Conservation (phyloP, 30 jellyfish, hydroid and myxozoan species). For the Mastigias papua region DNA sequence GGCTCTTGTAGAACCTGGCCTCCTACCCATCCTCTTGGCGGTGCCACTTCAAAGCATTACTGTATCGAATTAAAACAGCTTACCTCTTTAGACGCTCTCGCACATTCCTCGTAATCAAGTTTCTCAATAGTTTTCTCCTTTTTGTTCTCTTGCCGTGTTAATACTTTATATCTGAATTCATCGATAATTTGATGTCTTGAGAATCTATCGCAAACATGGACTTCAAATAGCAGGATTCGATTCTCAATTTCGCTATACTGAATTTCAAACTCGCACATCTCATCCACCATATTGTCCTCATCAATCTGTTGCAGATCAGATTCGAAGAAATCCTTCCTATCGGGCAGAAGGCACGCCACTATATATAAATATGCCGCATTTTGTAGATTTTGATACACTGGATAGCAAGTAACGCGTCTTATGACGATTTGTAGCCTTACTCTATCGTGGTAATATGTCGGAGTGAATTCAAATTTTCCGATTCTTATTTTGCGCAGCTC, state of each 20-base stretch:
- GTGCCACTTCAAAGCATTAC: background rate
- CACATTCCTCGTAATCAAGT: slow-evolving; percentile 51
- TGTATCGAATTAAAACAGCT: background rate
- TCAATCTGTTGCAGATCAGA: slow-evolving; percentile 85
- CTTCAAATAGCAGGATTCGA: slow-evolving; percentile 49
- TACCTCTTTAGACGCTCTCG: slow-evolving; percentile 7
- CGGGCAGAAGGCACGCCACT: slow-evolving; percentile 81
- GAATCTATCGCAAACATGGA: slow-evolving; percentile 86
- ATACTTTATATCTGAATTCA: slow-evolving; percentile 57
- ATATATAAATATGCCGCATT: slow-evolving; percentile 72
- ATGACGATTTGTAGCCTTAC: slow-evolving; percentile 73
- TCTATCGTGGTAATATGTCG: slow-evolving; percentile 81
- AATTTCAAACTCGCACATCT: slow-evolving; percentile 88
- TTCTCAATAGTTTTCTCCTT: slow-evolving; percentile 38
- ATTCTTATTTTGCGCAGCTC: slow-evolving; percentile 80
- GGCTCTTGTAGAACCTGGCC: too few relatives aligned
- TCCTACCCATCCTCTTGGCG: too few relatives aligned
- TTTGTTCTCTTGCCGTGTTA: slow-evolving; percentile 10
- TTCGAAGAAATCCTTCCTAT: slow-evolving; percentile 70
- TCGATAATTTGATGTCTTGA: slow-evolving; percentile 76
- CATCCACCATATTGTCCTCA: slow-evolving; percentile 82
- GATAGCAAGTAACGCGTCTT: slow-evolving; percentile 69
- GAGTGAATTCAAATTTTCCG: slow-evolving; percentile 78
- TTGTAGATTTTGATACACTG: slow-evolving; percentile 48
- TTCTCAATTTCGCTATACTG: slow-evolving; percentile 64